Evolutionary conservation across 2,113 vertebrate species (phyloP), one percentile per base, ranked within the genome.

Genomic region (Arenaria interpres): DNA sequence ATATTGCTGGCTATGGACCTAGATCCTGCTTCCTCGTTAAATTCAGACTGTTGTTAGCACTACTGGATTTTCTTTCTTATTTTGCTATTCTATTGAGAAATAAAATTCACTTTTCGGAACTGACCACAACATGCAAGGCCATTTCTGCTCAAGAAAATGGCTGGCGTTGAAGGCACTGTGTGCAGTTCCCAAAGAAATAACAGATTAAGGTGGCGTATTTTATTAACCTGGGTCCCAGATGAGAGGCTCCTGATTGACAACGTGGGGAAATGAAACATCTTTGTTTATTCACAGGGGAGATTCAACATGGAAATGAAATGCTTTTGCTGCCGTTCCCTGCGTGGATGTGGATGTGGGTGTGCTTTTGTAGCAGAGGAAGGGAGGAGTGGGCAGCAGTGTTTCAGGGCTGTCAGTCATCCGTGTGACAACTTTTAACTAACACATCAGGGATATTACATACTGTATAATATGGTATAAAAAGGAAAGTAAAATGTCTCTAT

Each of bases 221-320:
- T 54, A 59, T 53, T 60, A 89, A 74, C 32, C 41, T 14, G 48
- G 19, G 30, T 21, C 75, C 63, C 82, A 66, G n/a, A 32, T 0
- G 59, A 88, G 41, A 95, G 28, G 37, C 24, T 86, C 62, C 63
- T 83, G 84, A 71, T 32, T 88, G 88, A 96, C 91, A 90, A 24
- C 33, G 32, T 0, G 0, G 59, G 68, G 59, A 94, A 88, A 67
- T 21, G 53, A 78, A 97, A 91, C 91, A 84, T 84, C 91, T 96
- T 95, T 91, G 85, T 93, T 96, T 93, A 86, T 72, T 95, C 88
- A 30, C 62, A 77, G 37, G 64, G 69, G 48, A 88, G 72, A 64
- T n/a, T 74, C 50, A 84, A 74, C 82, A 50, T 9, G 76, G 82
- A 84, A 91, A 73, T 43, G 27, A 91, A 45, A 64, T 37, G 56